Evolutionary conservation across 2,888 invertebrate species (phyloP).

Genomic region (Neoitamus cyanurus): DNA sequence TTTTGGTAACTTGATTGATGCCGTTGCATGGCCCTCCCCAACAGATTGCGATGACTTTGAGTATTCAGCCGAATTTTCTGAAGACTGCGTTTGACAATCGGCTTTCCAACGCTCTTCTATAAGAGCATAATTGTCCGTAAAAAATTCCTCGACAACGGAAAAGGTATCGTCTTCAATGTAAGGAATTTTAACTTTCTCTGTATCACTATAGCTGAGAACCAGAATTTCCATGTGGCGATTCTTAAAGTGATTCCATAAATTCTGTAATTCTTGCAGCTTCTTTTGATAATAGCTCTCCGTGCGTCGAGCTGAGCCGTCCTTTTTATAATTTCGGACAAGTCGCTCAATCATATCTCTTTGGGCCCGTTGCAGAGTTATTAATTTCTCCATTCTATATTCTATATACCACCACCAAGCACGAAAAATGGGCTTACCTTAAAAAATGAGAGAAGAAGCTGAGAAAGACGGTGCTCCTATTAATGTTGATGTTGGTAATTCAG

Average conservation of each 20-base stretch:
- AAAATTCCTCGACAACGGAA: background rate
- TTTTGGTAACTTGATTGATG: background rate
- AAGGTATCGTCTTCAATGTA: background rate
- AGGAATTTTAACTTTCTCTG: background rate
- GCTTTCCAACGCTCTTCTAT: background rate
- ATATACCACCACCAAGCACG: too few species aligned
- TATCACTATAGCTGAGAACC: background rate
- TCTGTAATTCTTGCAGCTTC: background rate
- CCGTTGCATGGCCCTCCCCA: background rate
- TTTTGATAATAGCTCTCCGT: background rate
- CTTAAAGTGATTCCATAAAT: background rate
- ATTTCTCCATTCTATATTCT: too few species aligned
- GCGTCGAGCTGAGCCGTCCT: background rate
- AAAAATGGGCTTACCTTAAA: too few species aligned
- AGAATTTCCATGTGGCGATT: background rate
- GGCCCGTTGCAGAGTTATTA: background rate
- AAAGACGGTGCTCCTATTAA: too few species aligned
- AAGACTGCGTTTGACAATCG: background rate
- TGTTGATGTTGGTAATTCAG: background rate
- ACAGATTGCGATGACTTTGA: background rate
- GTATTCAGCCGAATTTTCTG: too few species aligned
- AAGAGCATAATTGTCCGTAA: background rate
- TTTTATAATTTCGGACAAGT: background rate
- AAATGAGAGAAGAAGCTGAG: too few species aligned
- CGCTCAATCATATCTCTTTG: background rate